Conservation (phyloP, 2,113 vertebrate species). For the Alligator mississippiensis region DNA sequence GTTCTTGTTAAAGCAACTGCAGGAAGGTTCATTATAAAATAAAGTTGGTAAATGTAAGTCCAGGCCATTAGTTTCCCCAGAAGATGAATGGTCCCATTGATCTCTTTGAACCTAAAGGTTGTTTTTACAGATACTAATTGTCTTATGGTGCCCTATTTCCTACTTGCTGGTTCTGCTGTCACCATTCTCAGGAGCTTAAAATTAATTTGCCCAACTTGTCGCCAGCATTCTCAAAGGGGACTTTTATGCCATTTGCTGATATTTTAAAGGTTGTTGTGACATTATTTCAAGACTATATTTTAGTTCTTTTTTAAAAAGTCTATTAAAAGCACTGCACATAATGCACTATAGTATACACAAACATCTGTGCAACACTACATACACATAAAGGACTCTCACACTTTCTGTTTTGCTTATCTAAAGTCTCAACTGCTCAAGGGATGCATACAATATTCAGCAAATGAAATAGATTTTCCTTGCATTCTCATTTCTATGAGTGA, state of each 20-base stretch:
- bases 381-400: not conserved
- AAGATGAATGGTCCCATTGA: not conserved
- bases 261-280: not conserved
- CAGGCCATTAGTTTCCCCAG: not conserved
- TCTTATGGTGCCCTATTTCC: not conserved
- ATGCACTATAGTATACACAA: not conserved
- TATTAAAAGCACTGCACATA: not conserved
- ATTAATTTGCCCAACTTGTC: constrained; percentile 5
- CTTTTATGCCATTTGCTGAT: not conserved
- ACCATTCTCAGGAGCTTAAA: not conserved
- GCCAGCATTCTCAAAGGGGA: not conserved
- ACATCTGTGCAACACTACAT: not conserved
- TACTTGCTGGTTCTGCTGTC: not conserved
- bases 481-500: not conserved
- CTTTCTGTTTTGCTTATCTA: not conserved
- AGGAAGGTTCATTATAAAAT: not conserved
- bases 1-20: constrained; percentile 10
- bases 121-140: constrained; percentile 18
- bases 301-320: not conserved
- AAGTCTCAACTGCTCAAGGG: not conserved
- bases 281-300: not conserved
- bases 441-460: not conserved
- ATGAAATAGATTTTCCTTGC: not conserved
- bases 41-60: not conserved
- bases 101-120: not conserved